Percentiles rank a stretch among this genome's conserved stretches.
These are phyloP conservation scores for Globodera ellingtonae DNA, from an alignment of 1,140 invertebrate species.

Conservation along the genomic window DNA sequence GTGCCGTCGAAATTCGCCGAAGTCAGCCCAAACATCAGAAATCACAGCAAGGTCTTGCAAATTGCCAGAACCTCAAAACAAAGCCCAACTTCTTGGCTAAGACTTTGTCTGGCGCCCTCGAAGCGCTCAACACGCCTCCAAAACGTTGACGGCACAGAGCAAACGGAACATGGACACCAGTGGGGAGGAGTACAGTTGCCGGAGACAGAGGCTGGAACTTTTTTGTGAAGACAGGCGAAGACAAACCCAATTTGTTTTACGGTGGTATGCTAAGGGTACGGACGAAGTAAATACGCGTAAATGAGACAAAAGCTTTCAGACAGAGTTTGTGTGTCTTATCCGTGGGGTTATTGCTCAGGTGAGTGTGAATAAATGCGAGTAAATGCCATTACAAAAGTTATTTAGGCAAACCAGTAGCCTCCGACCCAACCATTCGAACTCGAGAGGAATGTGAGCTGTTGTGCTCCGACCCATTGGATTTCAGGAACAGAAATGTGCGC, in stretches of 20 bases:
- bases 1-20: slow-evolving; percentile 7
- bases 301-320: slow-evolving; percentile 12
- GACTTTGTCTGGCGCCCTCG: background rate
- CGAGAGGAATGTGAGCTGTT: slow-evolving; percentile 40
- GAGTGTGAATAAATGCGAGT: background rate
- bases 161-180: slow-evolving; percentile 11
- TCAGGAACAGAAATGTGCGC: background rate
- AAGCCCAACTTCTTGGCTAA: background rate
- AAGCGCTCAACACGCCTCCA: background rate
- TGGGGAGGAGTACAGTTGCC: slow-evolving; percentile 32
- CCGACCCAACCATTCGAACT: slow-evolving; percentile 41
- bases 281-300: background rate
- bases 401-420: slow-evolving; percentile 32
- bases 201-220: slow-evolving; percentile 19
- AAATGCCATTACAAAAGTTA: background rate
- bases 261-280: slow-evolving; percentile 33
- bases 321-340: slow-evolving; percentile 39
- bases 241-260: slow-evolving; percentile 40
- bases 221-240: slow-evolving; percentile 29
- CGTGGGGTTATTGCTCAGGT: slow-evolving; percentile 45
- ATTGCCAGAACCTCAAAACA: background rate
- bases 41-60: background rate
- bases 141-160: background rate
- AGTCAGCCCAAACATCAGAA: slow-evolving; percentile 15
- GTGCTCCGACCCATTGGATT: slow-evolving; percentile 23